Evolutionary conservation across 2,888 invertebrate species (phyloP).

Genomic region (Uloborus plumipes): DNA sequence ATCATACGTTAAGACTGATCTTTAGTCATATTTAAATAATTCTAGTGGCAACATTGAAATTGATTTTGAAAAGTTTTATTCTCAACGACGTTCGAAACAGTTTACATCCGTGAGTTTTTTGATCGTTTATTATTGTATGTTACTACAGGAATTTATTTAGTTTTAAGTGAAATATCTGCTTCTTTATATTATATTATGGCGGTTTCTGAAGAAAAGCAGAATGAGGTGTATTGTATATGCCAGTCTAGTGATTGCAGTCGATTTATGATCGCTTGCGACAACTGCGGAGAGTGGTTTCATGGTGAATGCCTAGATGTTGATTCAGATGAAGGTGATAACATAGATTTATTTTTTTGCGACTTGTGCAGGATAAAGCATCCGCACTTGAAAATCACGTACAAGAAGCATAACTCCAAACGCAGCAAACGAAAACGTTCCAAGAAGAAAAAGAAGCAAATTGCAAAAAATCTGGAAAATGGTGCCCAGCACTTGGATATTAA

Average conservation of each 20-base stretch:
- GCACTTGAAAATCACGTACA: constrained; percentile 21
- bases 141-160: no score
- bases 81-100: no score
- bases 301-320: constrained; percentile 89
- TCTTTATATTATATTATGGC: no score
- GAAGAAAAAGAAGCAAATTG: neutral
- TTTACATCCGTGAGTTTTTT: no score
- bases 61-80: no score
- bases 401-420: neutral
- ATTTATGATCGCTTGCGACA: constrained; percentile 99
- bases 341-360: constrained; percentile 42
- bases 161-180: no score
- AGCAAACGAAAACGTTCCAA: neutral
- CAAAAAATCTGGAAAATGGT: neutral
- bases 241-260: constrained; percentile 91
- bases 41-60: no score
- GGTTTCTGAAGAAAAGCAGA: no score
- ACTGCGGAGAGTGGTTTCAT: constrained; percentile 99
- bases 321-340: neutral
- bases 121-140: no score
- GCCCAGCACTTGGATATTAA: neutral
- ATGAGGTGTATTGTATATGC: constrained; percentile 87
- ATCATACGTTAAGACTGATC: no score
- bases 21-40: no score
- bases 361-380: constrained; percentile 12